Conservation (phyloP, 2,797 vertebrate species). For the Euthynnus affinis region DNA sequence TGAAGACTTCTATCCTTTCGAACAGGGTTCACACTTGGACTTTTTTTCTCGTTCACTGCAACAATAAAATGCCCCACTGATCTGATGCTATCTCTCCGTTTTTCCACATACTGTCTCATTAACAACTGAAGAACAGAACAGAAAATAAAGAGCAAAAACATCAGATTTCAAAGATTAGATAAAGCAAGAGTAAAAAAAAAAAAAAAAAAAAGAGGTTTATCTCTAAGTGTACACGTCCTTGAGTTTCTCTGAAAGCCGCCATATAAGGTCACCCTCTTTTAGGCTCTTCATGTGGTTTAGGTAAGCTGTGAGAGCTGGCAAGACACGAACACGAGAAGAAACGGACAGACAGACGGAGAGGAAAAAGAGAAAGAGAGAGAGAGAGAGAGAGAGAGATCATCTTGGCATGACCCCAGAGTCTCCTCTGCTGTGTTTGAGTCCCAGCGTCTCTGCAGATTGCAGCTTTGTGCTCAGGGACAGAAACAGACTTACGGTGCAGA, state of each 20-base stretch:
- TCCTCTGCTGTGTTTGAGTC: conserved; percentile 35
- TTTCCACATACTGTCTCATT: conserved; percentile 59
- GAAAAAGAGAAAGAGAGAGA: not conserved
- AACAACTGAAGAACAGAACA: conserved; percentile 54
- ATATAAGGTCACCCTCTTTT: conserved; percentile 51
- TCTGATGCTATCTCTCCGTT: conserved; percentile 56
- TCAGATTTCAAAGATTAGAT: conserved; percentile 74
- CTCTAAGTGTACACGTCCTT: conserved; percentile 54
- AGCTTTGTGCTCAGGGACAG: conserved; percentile 24
- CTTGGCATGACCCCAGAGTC: conserved; percentile 34
- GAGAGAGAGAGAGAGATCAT: conserved; percentile 24
- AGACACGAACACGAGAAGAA: conserved; percentile 1
- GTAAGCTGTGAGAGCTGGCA: conserved; percentile 31
- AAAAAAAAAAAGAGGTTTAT: conserved; percentile 41
- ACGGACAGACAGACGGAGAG: not conserved
- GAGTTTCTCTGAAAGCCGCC: conserved; percentile 64
- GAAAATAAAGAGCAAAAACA: conserved; percentile 62
- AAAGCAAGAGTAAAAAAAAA: conserved; percentile 25
- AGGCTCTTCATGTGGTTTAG: conserved; percentile 55
- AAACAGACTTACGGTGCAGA: conserved; percentile 9
- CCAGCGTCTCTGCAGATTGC: conserved; percentile 31
- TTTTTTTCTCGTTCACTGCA: conserved; percentile 11
- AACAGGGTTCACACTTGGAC: conserved; percentile 1
- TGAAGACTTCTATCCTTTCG: conserved; percentile 36
- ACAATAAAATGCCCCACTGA: conserved; percentile 34